phyloP scores from a whole-genome alignment of 2,888 invertebrate species.

The Tipula lateralis region DNA sequence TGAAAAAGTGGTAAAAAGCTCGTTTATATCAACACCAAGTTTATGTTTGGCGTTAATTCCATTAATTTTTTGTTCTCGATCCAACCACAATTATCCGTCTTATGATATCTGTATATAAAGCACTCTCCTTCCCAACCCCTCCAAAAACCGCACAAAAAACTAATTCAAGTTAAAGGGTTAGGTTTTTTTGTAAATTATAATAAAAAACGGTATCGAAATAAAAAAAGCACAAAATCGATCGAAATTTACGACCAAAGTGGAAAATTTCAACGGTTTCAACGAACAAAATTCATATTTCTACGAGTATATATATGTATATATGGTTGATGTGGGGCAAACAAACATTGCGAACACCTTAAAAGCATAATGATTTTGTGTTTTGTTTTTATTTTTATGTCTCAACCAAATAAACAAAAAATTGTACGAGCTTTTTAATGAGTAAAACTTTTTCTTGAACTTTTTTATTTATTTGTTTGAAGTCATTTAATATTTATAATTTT shows the following conservation, averaged over 20 bases:
- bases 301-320: no score
- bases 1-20: no score
- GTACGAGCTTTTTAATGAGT: background rate
- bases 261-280: background rate
- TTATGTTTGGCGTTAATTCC: no score
- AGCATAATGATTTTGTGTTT: no score
- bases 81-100: background rate
- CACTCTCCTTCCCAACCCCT: no score
- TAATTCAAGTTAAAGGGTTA: background rate
- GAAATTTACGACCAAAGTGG: background rate
- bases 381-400: background rate
- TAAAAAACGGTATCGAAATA: background rate
- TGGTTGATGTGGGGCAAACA: background rate
- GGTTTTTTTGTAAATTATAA: background rate
- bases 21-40: no score
- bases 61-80: no score
- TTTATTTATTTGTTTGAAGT: background rate
- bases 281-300: background rate
- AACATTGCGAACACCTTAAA: background rate
- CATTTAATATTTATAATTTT: conserved; percentile 24
- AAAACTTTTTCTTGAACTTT: background rate
- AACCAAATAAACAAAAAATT: background rate
- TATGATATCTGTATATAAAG: background rate
- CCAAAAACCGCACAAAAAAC: background rate
- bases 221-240: background rate